Percentiles rank a stretch among this genome's conserved stretches.
phyloP scores from a whole-genome alignment of 2,113 vertebrate genomes.

The Sceloporus tristichus region DNA sequence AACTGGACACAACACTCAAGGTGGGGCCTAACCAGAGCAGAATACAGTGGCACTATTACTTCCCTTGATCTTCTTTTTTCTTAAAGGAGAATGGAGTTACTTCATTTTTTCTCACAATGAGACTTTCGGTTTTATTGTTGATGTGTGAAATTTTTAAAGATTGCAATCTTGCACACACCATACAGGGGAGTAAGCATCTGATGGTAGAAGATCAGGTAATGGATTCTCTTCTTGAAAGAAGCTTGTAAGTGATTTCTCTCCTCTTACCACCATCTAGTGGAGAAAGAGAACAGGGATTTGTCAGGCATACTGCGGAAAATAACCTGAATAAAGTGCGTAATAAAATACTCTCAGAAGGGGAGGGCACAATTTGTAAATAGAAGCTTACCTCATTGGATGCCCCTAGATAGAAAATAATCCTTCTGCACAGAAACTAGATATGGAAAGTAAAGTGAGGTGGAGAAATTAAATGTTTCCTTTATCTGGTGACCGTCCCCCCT shows the following conservation, averaged over 20 bases:
- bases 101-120: no score
- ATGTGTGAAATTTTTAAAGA: neutral
- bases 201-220: neutral
- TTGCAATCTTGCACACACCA: neutral
- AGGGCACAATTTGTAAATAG: neutral
- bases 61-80: neutral
- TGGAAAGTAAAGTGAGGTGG: neutral
- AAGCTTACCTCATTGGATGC: neutral
- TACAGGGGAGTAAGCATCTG: neutral
- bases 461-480: neutral
- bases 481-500: neutral
- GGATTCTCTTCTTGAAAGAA: neutral
- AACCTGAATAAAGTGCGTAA: no score
- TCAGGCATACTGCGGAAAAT: neutral
- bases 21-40: no score
- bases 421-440: neutral
- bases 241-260: neutral
- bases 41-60: no score
- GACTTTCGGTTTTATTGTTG: no score
- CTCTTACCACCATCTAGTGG: slow-evolving; percentile 26
- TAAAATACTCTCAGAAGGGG: neutral
- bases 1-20: no score
- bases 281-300: neutral
- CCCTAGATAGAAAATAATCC: neutral
- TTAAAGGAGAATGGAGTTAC: no score